These are phyloP conservation scores for Hydropotes inermis DNA, from an alignment of 2,113 vertebrate genomes.

Conservation along the genomic window DNA sequence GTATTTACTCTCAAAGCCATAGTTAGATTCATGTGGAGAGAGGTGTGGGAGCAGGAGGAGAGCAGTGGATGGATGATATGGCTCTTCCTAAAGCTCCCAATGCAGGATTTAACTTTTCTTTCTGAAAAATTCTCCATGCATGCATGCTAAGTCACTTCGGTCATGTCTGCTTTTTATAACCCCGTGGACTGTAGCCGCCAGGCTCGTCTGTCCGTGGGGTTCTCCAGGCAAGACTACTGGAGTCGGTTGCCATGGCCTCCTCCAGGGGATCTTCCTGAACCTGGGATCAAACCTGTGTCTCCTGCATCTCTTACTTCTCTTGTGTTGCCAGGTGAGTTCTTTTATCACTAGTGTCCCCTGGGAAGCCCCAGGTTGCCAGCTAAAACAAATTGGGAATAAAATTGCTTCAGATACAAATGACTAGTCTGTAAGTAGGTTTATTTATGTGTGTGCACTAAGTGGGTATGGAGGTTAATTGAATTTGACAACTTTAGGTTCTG, in stretches of 20 bases:
- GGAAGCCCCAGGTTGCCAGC: neutral
- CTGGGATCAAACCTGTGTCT: neutral
- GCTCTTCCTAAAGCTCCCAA: neutral
- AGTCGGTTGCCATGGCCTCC: neutral
- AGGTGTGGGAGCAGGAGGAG: neutral
- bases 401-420: neutral
- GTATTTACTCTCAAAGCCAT: slow-evolving; percentile 1
- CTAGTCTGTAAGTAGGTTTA: neutral
- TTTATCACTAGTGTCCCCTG: neutral
- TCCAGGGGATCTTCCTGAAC: neutral
- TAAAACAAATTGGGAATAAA: neutral
- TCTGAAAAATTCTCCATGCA: neutral
- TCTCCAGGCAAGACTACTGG: neutral
- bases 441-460: neutral
- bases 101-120: neutral
- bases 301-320: neutral
- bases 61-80: neutral
- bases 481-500: neutral
- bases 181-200: rapidly evolving
- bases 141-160: neutral
- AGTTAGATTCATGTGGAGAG: neutral
- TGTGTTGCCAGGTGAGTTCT: neutral
- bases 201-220: neutral
- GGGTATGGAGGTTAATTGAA: neutral
- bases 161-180: neutral